A percentile compares a stretch with the other conserved stretches of the same genome.
Conservation (phyloP, 2,888 invertebrate genomes). For the Pelosia muscerda region DNA sequence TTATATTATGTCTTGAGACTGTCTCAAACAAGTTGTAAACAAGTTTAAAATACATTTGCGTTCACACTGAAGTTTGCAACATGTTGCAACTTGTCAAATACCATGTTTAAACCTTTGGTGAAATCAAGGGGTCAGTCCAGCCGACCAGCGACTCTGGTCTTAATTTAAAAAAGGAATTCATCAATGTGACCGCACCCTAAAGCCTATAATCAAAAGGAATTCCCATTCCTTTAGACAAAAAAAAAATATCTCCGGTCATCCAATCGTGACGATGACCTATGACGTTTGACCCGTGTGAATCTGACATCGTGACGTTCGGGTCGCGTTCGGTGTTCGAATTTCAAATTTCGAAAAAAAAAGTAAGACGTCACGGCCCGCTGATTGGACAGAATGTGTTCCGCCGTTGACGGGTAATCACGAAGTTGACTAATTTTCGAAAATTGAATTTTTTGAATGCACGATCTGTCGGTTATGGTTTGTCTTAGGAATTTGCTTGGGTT, state of each 20-base stretch:
- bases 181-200: constrained; percentile 3
- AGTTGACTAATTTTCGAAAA: constrained; percentile 51
- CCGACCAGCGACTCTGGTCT: no score
- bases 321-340: constrained; percentile 63
- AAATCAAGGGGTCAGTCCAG: no score
- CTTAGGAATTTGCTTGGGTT: constrained; percentile 34
- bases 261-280: constrained; percentile 68
- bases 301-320: constrained; percentile 75
- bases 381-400: constrained; percentile 65
- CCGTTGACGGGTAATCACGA: constrained; percentile 49
- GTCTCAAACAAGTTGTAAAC: no score
- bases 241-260: constrained; percentile 31
- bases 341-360: constrained; percentile 52
- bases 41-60: no score
- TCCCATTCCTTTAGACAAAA: constrained; percentile 24
- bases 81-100: no score
- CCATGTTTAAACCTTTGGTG: no score
- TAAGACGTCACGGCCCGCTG: constrained; percentile 67
- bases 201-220: constrained; percentile 28
- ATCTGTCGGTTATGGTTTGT: constrained; percentile 31
- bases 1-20: no score
- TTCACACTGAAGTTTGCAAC: no score
- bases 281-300: constrained; percentile 78
- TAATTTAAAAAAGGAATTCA: neutral
- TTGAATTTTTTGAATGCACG: constrained; percentile 54